Evolutionary conservation across 2,888 invertebrate genomes (phyloP), one percentile per base, ranked within the genome.

Genomic region (Eupithecia inturbata): DNA sequence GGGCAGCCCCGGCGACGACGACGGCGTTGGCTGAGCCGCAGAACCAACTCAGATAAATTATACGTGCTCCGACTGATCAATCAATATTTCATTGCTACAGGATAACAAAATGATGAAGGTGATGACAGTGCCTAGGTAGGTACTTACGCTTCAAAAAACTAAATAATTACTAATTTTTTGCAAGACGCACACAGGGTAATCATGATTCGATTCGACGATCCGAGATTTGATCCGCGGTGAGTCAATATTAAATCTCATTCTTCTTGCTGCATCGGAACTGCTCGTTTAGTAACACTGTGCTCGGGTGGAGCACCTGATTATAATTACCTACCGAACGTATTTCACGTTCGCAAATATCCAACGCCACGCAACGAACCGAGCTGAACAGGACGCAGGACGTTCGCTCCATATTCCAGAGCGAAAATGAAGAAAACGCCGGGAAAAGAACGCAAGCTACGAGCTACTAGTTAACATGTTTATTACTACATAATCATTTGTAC

Each of bases 351-450:
- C 74, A 69, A 80, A 70, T 79, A 77, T 75, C 76, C 67, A 74
- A 75, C 70, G 75, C 72, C 79, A 77, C 26, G 22, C 73, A 76
- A 36, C 36, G 1, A 9, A 36, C 74, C 76, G 73, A 71, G 72
- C 76, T 74, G 72, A 72, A 71, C 76, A 80, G 80, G 80, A 81
- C 80, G 75, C 78, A 77, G 78, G 78, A 80, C 77, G 81, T 82
- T 81, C n/a, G n/a, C n/a, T 78, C 76, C 82, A 82, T 85, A 85
- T 86, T 84, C 87, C 85, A 83, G 82, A 81, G 83, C 82, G 83
- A 85, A 88, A 87, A 83, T 84, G 79, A 81, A 78, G 81, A 77
- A 82, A 85, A 81, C 77, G 77, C 76, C 75, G 74, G 64, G 73
- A 79, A 82, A 72, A 68, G 64, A 71, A 16, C 57, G 71, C 67